These are phyloP conservation scores for Sinella curviseta DNA, from an alignment of 1,140 invertebrate species.

Conservation along the genomic window DNA sequence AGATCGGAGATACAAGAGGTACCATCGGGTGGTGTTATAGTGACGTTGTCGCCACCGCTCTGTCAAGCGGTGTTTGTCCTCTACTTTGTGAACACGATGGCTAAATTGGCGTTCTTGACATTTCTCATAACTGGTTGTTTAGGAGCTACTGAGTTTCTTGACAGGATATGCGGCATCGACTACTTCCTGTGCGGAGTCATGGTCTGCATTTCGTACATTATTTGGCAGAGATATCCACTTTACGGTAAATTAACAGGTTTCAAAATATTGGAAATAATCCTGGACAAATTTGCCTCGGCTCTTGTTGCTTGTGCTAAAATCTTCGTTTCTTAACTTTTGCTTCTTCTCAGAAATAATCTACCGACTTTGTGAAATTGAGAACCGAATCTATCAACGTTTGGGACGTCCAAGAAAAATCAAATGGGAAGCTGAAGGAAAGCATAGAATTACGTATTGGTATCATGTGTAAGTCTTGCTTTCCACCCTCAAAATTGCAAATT, in stretches of 20 bases:
- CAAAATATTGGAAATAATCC: no score
- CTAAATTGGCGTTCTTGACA: neutral
- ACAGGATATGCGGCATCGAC: neutral
- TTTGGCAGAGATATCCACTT: conserved; percentile 1
- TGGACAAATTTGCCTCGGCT: no score
- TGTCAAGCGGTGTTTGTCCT: neutral
- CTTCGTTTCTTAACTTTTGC: no score
- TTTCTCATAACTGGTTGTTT: neutral
- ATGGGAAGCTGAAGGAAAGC: conserved; percentile 15
- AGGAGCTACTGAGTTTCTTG: neutral
- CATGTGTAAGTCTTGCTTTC: neutral
- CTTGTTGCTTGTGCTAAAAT: no score
- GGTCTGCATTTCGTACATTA: neutral
- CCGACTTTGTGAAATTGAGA: conserved; percentile 1
- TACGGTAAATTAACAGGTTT: neutral
- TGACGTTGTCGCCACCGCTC: neutral
- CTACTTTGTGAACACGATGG: neutral
- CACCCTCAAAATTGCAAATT: no score
- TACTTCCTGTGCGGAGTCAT: neutral
- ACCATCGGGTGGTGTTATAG: no score
- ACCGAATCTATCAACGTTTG: neutral
- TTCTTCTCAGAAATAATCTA: neutral
- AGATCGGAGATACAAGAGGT: neutral
- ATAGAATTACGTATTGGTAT: neutral
- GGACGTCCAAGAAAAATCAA: neutral